Conservation (phyloP, 2,797 vertebrate genomes). For the Meriones psammophilus region DNA sequence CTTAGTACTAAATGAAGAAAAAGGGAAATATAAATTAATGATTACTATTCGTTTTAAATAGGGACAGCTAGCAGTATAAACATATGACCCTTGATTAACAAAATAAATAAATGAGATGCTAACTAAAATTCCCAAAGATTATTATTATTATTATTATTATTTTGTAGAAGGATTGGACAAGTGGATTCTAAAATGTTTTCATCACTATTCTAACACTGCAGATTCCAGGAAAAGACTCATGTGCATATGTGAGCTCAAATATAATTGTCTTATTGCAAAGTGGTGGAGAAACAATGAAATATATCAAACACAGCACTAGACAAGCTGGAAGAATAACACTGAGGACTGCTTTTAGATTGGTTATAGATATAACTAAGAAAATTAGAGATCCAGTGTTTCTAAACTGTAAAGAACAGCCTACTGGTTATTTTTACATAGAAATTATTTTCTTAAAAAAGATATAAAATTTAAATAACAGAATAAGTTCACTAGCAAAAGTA, state of each 20-base stretch:
- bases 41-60: neutral
- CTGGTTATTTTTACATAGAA: neutral
- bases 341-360: neutral
- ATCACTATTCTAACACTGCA: neutral
- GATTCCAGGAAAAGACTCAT: neutral
- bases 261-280: neutral
- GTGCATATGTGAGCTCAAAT: neutral
- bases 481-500: neutral
- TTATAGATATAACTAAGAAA: neutral
- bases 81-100: neutral
- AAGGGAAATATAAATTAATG: conserved; percentile 36
- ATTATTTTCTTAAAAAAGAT: neutral
- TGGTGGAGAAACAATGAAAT: neutral
- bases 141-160: neutral
- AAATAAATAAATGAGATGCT: conserved; percentile 14
- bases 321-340: neutral
- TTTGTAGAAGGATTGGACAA: neutral
- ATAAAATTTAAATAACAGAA: neutral
- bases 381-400: neutral
- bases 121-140: neutral
- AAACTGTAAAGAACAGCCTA: neutral
- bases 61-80: neutral
- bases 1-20: conserved; percentile 24
- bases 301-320: neutral
- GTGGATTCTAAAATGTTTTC: conserved; percentile 8